phyloP scores from a whole-genome alignment of 2,797 vertebrate species.

The Scleropages formosus region DNA sequence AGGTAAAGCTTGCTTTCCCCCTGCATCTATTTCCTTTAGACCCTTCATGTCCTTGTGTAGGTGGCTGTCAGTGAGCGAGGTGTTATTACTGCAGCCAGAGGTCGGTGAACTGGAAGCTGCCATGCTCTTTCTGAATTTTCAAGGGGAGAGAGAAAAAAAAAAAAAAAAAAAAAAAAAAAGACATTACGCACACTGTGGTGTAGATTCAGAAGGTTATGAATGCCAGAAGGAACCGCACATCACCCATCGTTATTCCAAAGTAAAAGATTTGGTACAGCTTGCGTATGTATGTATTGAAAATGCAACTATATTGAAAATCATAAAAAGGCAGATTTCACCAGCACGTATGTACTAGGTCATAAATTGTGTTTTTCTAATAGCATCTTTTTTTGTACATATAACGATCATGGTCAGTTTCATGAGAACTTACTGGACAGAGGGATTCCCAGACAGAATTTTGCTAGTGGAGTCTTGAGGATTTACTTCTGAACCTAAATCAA shows the following conservation, averaged over 20 bases:
- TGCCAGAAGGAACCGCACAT: too few relatives aligned
- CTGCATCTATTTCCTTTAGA: constrained; percentile 80
- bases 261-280: neutral
- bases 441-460: constrained; percentile 52
- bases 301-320: neutral
- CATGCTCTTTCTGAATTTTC: constrained; percentile 43
- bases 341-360: too few relatives aligned
- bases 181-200: constrained; percentile 21
- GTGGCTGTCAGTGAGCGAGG: constrained; percentile 68
- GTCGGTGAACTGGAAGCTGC: constrained; percentile 28
- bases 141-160: too few relatives aligned
- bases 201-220: neutral
- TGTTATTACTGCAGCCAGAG: constrained; percentile 58
- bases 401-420: constrained; percentile 6
- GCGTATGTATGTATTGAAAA: too few relatives aligned
- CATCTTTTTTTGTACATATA: constrained; percentile 20
- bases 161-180: constrained; percentile 44
- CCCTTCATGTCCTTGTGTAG: constrained; percentile 79
- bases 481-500: constrained; percentile 54
- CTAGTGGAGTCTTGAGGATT: constrained; percentile 54
- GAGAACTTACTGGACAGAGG: constrained; percentile 57
- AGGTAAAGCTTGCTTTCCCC: constrained; percentile 77
- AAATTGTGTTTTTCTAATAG: too few relatives aligned
- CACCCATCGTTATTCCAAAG: too few relatives aligned
- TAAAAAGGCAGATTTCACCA: neutral